A percentile compares a stretch with the other conserved stretches of the same genome.
phyloP scores from a whole-genome alignment of 1,140 invertebrate species.

The Drosophila tristis region DNA sequence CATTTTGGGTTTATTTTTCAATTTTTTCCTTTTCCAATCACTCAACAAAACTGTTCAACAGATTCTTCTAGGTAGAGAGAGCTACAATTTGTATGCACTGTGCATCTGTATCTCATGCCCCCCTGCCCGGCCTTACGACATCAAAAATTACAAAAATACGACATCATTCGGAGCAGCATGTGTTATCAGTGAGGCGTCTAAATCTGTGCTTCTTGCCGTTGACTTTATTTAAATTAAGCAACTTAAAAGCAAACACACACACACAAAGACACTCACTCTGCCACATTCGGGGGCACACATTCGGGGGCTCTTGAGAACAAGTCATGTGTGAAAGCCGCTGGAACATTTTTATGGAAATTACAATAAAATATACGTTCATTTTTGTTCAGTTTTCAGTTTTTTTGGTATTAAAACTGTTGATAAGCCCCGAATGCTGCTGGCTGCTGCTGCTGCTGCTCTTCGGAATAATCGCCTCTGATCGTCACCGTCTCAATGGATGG shows the following conservation, averaged over 20 bases:
- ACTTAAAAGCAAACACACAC: slow-evolving; percentile 49
- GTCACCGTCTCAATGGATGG: slow-evolving; percentile 26
- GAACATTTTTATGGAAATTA: slow-evolving; percentile 76
- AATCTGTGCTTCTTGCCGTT: slow-evolving; percentile 35
- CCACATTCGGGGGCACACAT: too few species aligned
- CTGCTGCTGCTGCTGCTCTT: not conserved
- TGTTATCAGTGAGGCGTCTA: slow-evolving; percentile 67
- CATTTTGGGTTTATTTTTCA: slow-evolving; percentile 17
- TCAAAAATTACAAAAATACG: slow-evolving; percentile 34
- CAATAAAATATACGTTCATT: slow-evolving; percentile 50
- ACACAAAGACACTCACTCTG: not conserved
- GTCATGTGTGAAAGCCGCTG: slow-evolving; percentile 52
- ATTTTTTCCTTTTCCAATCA: slow-evolving; percentile 55
- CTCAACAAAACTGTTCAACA: slow-evolving; percentile 46
- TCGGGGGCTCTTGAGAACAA: not conserved
- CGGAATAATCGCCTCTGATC: slow-evolving; percentile 6
- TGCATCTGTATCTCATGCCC: not conserved
- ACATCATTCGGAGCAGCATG: slow-evolving; percentile 57
- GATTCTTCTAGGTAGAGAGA: slow-evolving; percentile 49
- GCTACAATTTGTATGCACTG: slow-evolving; percentile 47
- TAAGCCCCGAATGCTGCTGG: slow-evolving; percentile 21
- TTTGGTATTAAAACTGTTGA: slow-evolving; percentile 50
- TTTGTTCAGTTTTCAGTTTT: slow-evolving; percentile 32
- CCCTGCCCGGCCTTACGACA: slow-evolving; percentile 27
- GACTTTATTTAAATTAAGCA: slow-evolving; percentile 79